Base-by-base conservation (phyloP, 2,113 vertebrate genomes). In the Tonatia bakeri region DNA sequence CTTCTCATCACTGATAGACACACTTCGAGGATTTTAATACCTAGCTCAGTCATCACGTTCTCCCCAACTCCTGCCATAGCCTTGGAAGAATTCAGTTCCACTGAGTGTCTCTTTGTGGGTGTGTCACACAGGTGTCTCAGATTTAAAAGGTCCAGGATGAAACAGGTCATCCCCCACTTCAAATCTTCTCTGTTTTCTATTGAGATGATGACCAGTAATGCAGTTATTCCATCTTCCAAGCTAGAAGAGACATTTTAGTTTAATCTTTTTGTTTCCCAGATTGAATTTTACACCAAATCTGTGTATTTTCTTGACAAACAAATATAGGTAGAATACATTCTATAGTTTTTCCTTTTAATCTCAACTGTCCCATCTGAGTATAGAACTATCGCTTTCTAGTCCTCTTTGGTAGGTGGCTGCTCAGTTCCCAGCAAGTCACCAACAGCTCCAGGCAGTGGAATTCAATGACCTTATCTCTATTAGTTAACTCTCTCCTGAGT, bases 31-130 rank as follows among this genome's bases (percentile, higher is more conserved):
- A 45, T 84, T 96, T 84, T 75, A 73, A 45, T 67, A 75, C 61
- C 83, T 77, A 56, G 5, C 16, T 83, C 82, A 43, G 59, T 61
- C 12, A 52, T 85, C 28, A 10, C 67, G 10, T 73, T 8, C 38
- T 16, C 24, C 12, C 15, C 17, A 79, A 40, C 20, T 91, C 59
- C 45, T 82, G 31, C 33, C 47, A 69, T 82, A 93, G 82, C 52
- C 40, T 28, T 73, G 54, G 47, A 93, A 52, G 31, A 95, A 95
- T 77, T 72, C 91, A 85, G 75, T 84, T 91, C 70, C 76, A 31
- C 24, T 64, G 75, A 54, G 7, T 56, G 24, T 83, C 12, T 93
- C 26, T 36, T 43, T 16, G 4, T 45, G n/a, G 22, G 1, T 24
- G 2, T 79, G 10, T 45, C 31, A 10, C 13, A 31, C 2, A 47